A percentile compares a stretch with the other conserved stretches of the same genome.
Evolutionary conservation across 2,113 vertebrate genomes (phyloP).

Genomic region (Xiphias gladius): DNA sequence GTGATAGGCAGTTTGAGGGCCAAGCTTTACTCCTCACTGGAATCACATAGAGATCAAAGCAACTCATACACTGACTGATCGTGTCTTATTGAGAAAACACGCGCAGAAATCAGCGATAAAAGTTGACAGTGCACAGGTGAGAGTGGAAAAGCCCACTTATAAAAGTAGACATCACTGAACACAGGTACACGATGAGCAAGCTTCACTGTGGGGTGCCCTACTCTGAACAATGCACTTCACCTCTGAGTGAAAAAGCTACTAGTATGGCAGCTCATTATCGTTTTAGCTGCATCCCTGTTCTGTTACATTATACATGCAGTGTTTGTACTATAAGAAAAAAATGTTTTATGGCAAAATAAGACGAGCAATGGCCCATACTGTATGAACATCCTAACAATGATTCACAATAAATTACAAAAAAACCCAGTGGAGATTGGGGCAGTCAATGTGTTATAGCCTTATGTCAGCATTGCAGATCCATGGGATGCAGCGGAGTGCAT

Average conservation of each 20-base stretch:
- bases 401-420: neutral
- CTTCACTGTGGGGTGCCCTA: slow-evolving; percentile 39
- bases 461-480: neutral
- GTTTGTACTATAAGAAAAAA: no score
- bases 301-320: neutral
- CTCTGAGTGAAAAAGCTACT: slow-evolving; percentile 24
- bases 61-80: slow-evolving; percentile 41
- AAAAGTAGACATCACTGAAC: slow-evolving; percentile 52
- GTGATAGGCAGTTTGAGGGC: slow-evolving; percentile 46
- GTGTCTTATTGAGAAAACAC: slow-evolving; percentile 53
- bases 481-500: neutral
- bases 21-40: slow-evolving; percentile 46
- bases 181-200: slow-evolving; percentile 46
- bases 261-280: neutral
- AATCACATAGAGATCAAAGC: slow-evolving; percentile 66
- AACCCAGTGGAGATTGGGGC: neutral
- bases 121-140: slow-evolving; percentile 47
- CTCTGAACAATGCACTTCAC: slow-evolving; percentile 5
- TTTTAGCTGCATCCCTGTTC: neutral
- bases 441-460: neutral
- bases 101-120: slow-evolving; percentile 45
- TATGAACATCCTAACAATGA: neutral
- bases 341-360: no score
- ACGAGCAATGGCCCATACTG: no score
- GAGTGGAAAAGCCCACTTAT: slow-evolving; percentile 61